phyloP scores from a whole-genome alignment of 1,140 invertebrate species.

The Sinonovacula constricta region DNA sequence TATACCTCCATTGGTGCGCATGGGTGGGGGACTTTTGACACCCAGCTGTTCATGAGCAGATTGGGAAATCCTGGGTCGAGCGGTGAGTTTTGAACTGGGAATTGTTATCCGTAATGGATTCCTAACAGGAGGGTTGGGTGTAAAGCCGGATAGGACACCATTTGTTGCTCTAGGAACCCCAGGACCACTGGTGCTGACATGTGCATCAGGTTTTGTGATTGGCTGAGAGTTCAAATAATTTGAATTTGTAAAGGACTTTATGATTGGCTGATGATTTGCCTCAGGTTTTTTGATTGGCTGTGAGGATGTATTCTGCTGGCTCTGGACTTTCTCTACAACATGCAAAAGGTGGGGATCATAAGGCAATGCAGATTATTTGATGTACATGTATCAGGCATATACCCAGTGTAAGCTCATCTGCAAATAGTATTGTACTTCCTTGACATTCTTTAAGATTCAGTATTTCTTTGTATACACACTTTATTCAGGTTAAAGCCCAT shows the following conservation, averaged over 20 bases:
- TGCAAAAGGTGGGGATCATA: conserved; percentile 45
- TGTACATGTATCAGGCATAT: too few species aligned
- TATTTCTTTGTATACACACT: too few species aligned
- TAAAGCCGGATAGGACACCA: conserved; percentile 4
- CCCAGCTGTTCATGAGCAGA: conserved; percentile 71
- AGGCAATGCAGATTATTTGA: too few species aligned
- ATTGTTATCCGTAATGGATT: conserved; percentile 41
- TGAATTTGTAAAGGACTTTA: conserved; percentile 43
- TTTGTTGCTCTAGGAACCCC: conserved; percentile 32
- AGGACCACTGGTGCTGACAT: background rate
- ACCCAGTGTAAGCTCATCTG: too few species aligned
- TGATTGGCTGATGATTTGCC: conserved; percentile 43
- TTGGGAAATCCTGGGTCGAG: conserved; percentile 42
- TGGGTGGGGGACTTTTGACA: conserved; percentile 67
- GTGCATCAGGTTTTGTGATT: conserved; percentile 37
- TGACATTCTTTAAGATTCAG: too few species aligned
- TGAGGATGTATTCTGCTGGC: conserved; percentile 43
- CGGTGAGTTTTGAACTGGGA: conserved; percentile 44
- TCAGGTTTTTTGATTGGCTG: conserved; percentile 52
- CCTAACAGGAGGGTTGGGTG: conserved; percentile 55
- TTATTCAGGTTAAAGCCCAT: too few species aligned
- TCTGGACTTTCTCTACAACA: conserved; percentile 50
- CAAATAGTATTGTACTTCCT: too few species aligned
- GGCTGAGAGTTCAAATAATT: conserved; percentile 43
- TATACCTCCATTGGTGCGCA: conserved; percentile 67